Percentiles rank a stretch among this genome's conserved stretches.
These are phyloP conservation scores for Carassius carassius DNA, from an alignment of 2,113 vertebrate species.

Conservation along the genomic window DNA sequence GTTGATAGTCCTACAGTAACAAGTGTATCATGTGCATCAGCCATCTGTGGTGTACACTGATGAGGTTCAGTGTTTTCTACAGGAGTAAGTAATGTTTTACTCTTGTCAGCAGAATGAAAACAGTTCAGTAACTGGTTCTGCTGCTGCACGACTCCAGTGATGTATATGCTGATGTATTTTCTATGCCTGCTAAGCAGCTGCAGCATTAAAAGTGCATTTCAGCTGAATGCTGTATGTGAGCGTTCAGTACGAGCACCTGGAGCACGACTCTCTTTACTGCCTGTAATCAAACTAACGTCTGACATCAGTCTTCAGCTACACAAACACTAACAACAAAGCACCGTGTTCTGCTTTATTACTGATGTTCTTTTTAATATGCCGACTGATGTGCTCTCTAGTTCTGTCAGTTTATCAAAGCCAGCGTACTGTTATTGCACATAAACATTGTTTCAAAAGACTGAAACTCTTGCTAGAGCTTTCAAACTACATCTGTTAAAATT, in stretches of 20 bases:
- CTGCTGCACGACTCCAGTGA: not conserved
- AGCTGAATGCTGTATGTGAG: conserved; percentile 2
- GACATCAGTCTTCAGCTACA: not conserved
- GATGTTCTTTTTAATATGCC: not conserved
- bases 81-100: not conserved
- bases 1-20: too few relatives aligned
- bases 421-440: not conserved
- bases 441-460: not conserved
- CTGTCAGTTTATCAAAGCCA: not conserved
- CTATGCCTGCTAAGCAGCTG: not conserved
- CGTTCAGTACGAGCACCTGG: not conserved
- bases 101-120: not conserved
- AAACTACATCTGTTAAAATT: not conserved
- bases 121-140: not conserved
- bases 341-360: not conserved
- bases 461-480: not conserved
- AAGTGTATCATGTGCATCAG: too few relatives aligned
- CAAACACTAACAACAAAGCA: not conserved
- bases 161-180: conserved; percentile 3
- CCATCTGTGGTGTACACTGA: not conserved
- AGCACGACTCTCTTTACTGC: not conserved
- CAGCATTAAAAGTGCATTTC: not conserved
- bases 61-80: not conserved
- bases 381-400: not conserved
- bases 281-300: conserved; percentile 4